Evolutionary conservation across 2,113 vertebrate species (phyloP), one percentile per base, ranked within the genome.

Genomic region (Ceyx cyanopectus): DNA sequence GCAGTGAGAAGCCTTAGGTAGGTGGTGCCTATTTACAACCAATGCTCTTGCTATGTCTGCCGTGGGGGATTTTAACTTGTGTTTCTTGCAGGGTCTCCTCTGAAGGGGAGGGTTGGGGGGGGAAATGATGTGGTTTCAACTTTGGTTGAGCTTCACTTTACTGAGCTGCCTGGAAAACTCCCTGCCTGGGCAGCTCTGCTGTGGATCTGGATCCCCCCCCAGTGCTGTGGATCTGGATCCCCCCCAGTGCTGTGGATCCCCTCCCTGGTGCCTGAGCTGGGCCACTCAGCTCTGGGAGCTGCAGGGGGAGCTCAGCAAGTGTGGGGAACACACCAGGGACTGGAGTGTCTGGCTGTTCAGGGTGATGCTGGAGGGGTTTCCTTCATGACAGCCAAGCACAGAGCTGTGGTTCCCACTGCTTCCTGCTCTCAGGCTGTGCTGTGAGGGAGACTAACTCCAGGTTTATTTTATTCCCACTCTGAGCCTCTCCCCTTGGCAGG

Each of bases 1-100:
- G 98, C 98, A 98, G 98, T 98, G 98, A 98, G 98, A 97, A 98
- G 97, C 97, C 96, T 98, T 98, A 97, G 98, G 98, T 98, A 98
- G 98, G 97, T 98, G 98, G 97, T 97, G 97, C 98, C 97, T 97
- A 29, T 89, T 92, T 86, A 84, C 86, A 92, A 87, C 90, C 57
- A 73, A 75, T 90, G 92, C 93, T 96, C 90, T 93, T 74, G 77
- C 68, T 94, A 26, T 76, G 30, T 85, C 85, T 93, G 93, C 78
- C 15, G 54, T 84, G 6, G 63, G 63, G 60, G 27, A 23, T 22
- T 32, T 32, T 24, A 91, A 62, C 84, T 8, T 85, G 13, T 12
- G 45, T 46, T 94, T 85, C 76, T 87, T 95, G 63, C 87, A 53
- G 79, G 54, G 57, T 72, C 24, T 81, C 58, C 58, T n/a, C 72